phyloP scores from a whole-genome alignment of 1,140 invertebrate genomes.

The Trigoniulus corallinus region DNA sequence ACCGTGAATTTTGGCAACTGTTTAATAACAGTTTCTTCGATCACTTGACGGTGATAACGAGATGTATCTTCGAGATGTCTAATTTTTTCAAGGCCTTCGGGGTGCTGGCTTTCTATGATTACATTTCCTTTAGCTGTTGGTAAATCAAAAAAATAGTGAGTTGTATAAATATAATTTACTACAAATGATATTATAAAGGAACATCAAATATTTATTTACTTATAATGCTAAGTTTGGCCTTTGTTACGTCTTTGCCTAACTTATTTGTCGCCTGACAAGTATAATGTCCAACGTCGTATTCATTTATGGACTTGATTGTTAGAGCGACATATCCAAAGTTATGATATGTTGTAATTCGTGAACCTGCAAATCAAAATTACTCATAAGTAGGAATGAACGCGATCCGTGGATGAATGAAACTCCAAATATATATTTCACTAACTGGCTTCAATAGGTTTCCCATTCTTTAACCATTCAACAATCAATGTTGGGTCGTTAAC shows the following conservation, averaged over 20 bases:
- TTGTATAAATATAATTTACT: not conserved
- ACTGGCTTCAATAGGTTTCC: conserved; percentile 73
- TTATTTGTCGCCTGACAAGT: conserved; percentile 75
- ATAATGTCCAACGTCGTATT: conserved; percentile 79
- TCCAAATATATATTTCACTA: conserved; percentile 14
- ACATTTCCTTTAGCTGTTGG: conserved; percentile 45
- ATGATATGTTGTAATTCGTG: conserved; percentile 83
- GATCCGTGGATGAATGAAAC: not conserved
- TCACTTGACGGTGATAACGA: conserved; percentile 27
- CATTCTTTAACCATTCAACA: conserved; percentile 93
- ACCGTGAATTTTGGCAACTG: conserved; percentile 70
- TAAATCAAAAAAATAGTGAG: too few species aligned
- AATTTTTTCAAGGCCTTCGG: conserved; percentile 70
- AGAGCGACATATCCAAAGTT: conserved; percentile 94
- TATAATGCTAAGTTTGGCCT: conserved; percentile 67
- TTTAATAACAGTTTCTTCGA: conserved; percentile 55
- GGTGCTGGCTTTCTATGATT: conserved; percentile 69
- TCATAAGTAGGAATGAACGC: conserved; percentile 13
- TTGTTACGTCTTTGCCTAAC: conserved; percentile 73
- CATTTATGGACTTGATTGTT: conserved; percentile 81
- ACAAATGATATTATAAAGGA: not conserved
- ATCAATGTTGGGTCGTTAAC: conserved; percentile 75
- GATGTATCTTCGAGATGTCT: conserved; percentile 66
- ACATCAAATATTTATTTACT: conserved; percentile 33
- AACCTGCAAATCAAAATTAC: too few species aligned